Evolutionary conservation across 2,888 invertebrate genomes (phyloP), one percentile per base, ranked within the genome.

Genomic region (Brachyptera risi): DNA sequence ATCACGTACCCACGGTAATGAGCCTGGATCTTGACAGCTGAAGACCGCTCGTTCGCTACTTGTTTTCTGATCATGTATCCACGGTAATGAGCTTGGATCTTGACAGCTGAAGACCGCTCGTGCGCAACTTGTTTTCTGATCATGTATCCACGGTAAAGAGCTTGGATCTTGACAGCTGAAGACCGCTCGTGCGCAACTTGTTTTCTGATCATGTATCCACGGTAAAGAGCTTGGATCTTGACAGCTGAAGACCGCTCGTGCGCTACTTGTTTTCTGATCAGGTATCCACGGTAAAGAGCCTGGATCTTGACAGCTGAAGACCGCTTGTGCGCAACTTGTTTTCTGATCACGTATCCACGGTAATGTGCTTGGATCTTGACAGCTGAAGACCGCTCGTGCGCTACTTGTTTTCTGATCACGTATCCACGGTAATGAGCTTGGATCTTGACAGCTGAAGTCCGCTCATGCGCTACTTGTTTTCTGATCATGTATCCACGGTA

Each of bases 11-110:
- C 5, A 47, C 47, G 47, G 47, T 19, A 47, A 5, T 5, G 3
- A 15, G 65, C 72, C 66, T 80, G 80, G 59, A 80, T 66, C 38
- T 69, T 70, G 49, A 74, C 67, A 1, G 75, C 72, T 19, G 72
- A 67, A 78, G 35, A 62, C 72, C 65, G 65, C 76, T 73, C 19
- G 15, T 3, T n/a, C 11, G 26, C 13, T 26, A 40, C 9, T 27
- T 21, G 2, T 54, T 60, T 17, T 37, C 51, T 47, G 21, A 31
- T n/a, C 19, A 35, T 4, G 13, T 35, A 24, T n/a, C 15, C 38
- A 19, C 61, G 56, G 26, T 44, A 57, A 11, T 21, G 23, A 4
- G 19, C 21, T 38, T 63, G 63, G 47, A 47, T 23, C 4, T n/a
- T 56, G 11, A 47, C n/a, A 54, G 58, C 58, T 17, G 58, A 19